Base-by-base conservation (phyloP, 2,888 invertebrate genomes). In the Philereme vetulata region DNA sequence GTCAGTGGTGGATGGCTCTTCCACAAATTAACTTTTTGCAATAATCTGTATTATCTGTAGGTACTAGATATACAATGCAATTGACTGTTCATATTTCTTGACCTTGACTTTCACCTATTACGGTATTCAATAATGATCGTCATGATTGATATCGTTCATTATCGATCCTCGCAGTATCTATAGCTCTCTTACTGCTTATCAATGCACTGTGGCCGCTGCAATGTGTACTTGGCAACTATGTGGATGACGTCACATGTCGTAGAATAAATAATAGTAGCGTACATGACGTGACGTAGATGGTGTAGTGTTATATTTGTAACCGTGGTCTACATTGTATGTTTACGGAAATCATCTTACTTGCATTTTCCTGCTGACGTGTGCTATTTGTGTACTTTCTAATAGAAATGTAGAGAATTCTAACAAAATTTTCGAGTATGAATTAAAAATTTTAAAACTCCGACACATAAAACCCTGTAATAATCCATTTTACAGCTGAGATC, bases 181-280 rank as follows among this genome's bases (percentile, higher is more conserved):
- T 57, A 65, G 59, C 63, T 59, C n/a, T 9, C n/a, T 11, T 42
- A 52, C 54, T 49, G 64, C 3, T 58, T 57, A 62, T 60, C 51
- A 48, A 42, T 33, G 8, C 35, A 45, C 10, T 62, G 40, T 57
- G 38, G 7, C 51, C 42, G 3, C 10, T 32, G 46, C 32, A 48
- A 40, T 21, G n/a, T 72, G 70, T 71, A 72, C 60, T 73, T 76
- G 72, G 75, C 74, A 71, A 70, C 66, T 36, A 8, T 8, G 36
- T 45, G 11, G 33, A 3, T 67, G 62, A 70, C 73, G 74, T 70
- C 67, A 66, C 8, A 46, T 38, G 38, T 38, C 38, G 8, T 8
- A 38, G 38, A 38, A 38, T 4, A 7, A 0, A 38, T 38, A 38
- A 38, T 4, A 38, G 38, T 38, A 8, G 38, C 8, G 3, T 5